Evolutionary conservation across 2,797 vertebrate genomes (phyloP), one percentile per base, ranked within the genome.

Genomic region (Parauchenoglanis ngamensis): DNA sequence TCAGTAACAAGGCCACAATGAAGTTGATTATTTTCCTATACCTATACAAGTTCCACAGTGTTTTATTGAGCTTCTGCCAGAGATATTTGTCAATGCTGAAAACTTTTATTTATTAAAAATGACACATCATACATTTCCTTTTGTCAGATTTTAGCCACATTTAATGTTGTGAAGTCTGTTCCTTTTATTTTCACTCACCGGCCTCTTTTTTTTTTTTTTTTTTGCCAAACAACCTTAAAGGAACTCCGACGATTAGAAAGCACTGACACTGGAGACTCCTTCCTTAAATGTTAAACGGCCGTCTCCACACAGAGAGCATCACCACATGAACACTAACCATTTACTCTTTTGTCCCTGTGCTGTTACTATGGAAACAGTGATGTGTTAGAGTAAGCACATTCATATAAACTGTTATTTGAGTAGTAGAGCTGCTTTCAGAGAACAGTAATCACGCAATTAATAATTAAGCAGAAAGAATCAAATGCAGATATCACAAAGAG

Each of bases 401-500:
- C 15, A 40, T 61, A 25, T 77, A 28, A 25, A 79, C 4, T 40
- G 10, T 25, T 13, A 59, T 79, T 40, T 35, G 31, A 35, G 23
- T 40, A 35, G 31, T 10, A 40, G 3, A 79, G 19, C 54, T 59
- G 23, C 40, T 28, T 65, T 49, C 23, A 46, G 13, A 49, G 59
- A 65, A 65, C 2, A 40, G 35, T 40, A 40, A 40, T 40, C 35
- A 40, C 2, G 35, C 35, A 40, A 40, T 40, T 40, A 65, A 82
- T 5, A 0, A 28, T 46, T 65, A 35, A 61, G 25, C 46, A 76
- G 13, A 21, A 17, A 35, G 52, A 56, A 31, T 19, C 7, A 44
- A 44, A 81, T 59, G 35, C 25, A 81, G 65, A 81, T 28, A 59
- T 79, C 19, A 59, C n/a, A 81, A n/a, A 52, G n/a, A 19, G 28